Evolutionary conservation across 2,113 vertebrate species (phyloP).

Genomic region (Melanostigma gelatinosum): DNA sequence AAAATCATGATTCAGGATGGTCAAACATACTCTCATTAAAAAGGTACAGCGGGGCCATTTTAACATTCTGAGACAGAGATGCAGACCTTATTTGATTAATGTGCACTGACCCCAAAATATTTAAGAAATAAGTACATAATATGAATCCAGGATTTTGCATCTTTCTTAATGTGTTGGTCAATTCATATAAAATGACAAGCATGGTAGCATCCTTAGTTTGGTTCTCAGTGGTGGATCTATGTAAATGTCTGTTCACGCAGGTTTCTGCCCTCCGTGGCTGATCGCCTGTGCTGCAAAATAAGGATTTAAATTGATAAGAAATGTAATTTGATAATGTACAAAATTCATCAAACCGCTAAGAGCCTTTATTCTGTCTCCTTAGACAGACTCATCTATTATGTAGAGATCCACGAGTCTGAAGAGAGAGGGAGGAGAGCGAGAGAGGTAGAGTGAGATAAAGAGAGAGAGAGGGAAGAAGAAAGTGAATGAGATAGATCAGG

Average conservation of each 20-base stretch:
- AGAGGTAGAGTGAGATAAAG: constrained; percentile 5
- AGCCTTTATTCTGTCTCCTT: constrained; percentile 65
- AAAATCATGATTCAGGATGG: constrained; percentile 4
- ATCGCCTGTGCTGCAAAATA: constrained; percentile 19
- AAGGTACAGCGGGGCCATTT: neutral
- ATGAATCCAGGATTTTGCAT: constrained; percentile 10
- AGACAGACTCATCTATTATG: constrained; percentile 78
- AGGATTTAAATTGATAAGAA: constrained; percentile 65
- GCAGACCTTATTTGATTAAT: constrained; percentile 17
- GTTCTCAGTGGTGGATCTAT: constrained; percentile 3
- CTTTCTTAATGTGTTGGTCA: constrained; percentile 22
- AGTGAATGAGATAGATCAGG: constrained; percentile 62
- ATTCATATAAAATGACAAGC: constrained; percentile 31
- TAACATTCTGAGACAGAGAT: neutral
- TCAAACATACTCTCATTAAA: neutral
- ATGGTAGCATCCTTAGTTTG: neutral
- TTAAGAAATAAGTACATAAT: neutral
- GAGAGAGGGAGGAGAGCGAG: constrained; percentile 15
- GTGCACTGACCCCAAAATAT: neutral
- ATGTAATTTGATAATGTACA: constrained; percentile 76
- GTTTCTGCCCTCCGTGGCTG: constrained; percentile 36
- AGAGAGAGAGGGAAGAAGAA: constrained; percentile 28
- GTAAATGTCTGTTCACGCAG: constrained; percentile 27
- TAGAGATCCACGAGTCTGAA: constrained; percentile 66
- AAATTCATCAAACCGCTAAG: constrained; percentile 72